Conservation (phyloP, 2,797 vertebrate genomes). For the Pristis pectinata region DNA sequence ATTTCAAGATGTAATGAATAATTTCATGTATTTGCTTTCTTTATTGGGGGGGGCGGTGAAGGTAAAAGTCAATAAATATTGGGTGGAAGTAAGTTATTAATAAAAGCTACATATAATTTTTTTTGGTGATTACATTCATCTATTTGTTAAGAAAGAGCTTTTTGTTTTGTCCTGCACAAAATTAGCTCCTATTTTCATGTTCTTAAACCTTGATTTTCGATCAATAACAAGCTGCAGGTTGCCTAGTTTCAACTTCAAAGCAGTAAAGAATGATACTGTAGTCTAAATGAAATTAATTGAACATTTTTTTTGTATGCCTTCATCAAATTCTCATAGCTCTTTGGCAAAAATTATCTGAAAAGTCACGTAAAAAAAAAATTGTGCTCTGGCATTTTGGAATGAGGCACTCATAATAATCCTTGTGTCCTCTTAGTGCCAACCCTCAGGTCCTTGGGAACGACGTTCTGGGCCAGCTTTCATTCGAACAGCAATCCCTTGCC, state of each 20-base stretch:
- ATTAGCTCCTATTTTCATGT: not conserved
- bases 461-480: conserved; percentile 67
- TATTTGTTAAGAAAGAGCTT: not conserved
- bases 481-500: conserved; percentile 62
- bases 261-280: not conserved
- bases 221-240: not conserved
- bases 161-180: not conserved
- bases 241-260: not conserved
- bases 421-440: conserved; percentile 59
- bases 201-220: not conserved
- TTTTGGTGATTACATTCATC: not conserved
- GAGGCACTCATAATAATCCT: not conserved
- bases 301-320: not conserved
- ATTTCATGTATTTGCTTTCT: not conserved
- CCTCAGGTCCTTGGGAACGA: conserved; percentile 77
- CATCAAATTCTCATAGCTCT: not conserved
- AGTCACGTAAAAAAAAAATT: not conserved
- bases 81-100: not conserved
- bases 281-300: not conserved
- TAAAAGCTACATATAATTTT: not conserved
- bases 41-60: too few species aligned
- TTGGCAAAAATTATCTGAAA: not conserved
- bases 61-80: not conserved
- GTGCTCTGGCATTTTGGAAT: not conserved
- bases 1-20: not conserved